Percentiles rank a stretch among this genome's conserved stretches.
Conservation (phyloP, 2,888 invertebrate species). For the Hyposoter didymator region DNA sequence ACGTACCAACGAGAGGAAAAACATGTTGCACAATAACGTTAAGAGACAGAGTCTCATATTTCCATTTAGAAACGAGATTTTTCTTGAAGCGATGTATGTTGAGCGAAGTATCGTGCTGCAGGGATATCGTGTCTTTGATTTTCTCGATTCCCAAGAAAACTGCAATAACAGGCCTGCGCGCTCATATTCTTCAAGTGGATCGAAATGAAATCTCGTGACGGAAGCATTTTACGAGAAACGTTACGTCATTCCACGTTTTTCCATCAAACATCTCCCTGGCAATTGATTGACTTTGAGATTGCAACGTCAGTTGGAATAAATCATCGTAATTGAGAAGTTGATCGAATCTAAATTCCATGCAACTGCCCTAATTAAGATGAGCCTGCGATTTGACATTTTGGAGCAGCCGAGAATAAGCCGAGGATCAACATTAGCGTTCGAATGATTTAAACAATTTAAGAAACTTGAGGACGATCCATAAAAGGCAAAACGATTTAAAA, state of each 20-base stretch:
- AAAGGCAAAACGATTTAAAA: background rate
- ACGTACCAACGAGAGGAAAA: constrained; percentile 46
- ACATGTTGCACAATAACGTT: constrained; percentile 67
- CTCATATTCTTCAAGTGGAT: constrained; percentile 18
- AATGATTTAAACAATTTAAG: background rate
- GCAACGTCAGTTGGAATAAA: constrained; percentile 7
- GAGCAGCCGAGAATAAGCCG: background rate
- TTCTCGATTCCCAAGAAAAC: constrained; percentile 11
- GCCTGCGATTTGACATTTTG: background rate
- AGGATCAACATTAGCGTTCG: background rate
- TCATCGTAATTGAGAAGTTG: constrained; percentile 11
- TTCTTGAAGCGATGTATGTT: constrained; percentile 4
- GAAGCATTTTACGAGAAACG: constrained; percentile 21
- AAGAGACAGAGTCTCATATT: constrained; percentile 74
- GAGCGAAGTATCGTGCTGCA: constrained; percentile 30
- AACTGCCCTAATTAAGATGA: constrained; percentile 2
- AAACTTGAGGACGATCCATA: background rate
- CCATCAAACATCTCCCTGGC: constrained; percentile 1
- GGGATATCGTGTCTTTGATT: background rate
- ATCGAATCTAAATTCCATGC: constrained; percentile 3
- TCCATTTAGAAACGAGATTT: constrained; percentile 63
- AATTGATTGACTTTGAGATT: constrained; percentile 16
- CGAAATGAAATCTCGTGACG: constrained; percentile 32
- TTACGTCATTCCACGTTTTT: constrained; percentile 31
- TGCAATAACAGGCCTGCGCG: background rate